A percentile compares a stretch with the other conserved stretches of the same genome.
phyloP scores from a whole-genome alignment of 92 coral and sea anemone species.

The Parazoanthus darwini region DNA sequence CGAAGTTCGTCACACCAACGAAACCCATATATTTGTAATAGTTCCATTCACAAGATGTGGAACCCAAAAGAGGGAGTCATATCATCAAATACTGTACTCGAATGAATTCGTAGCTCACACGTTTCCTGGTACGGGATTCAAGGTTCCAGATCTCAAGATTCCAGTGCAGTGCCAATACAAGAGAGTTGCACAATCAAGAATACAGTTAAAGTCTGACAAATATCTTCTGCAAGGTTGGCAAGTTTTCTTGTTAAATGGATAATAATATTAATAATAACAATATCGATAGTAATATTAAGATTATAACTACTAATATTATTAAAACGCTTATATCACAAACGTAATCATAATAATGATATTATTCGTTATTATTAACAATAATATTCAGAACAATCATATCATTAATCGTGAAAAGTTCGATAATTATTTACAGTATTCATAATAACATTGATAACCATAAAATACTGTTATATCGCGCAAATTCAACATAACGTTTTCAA shows the following conservation, averaged over 20 bases:
- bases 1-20: background rate
- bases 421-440: no score
- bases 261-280: no score
- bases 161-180: conserved; percentile 21
- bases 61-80: conserved; percentile 2
- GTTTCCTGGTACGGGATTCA: conserved; percentile 12
- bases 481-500: no score
- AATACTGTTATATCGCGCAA: no score
- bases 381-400: no score
- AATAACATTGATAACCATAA: no score
- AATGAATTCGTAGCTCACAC: conserved; percentile 19
- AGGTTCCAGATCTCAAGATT: conserved; percentile 1
- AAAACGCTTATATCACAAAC: no score
- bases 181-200: conserved; percentile 17
- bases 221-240: background rate
- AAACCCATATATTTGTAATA: background rate
- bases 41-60: conserved; percentile 27
- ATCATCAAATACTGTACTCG: conserved; percentile 1
- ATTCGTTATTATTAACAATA: no score
- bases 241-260: background rate
- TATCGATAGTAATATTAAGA: no score
- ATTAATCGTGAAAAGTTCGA: no score
- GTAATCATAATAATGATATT: no score
- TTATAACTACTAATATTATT: no score
- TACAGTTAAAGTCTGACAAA: background rate